A percentile compares a stretch with the other conserved stretches of the same genome.
These are phyloP conservation scores for Amaurobius ferox DNA, from an alignment of 2,888 invertebrate genomes.

Conservation along the genomic window DNA sequence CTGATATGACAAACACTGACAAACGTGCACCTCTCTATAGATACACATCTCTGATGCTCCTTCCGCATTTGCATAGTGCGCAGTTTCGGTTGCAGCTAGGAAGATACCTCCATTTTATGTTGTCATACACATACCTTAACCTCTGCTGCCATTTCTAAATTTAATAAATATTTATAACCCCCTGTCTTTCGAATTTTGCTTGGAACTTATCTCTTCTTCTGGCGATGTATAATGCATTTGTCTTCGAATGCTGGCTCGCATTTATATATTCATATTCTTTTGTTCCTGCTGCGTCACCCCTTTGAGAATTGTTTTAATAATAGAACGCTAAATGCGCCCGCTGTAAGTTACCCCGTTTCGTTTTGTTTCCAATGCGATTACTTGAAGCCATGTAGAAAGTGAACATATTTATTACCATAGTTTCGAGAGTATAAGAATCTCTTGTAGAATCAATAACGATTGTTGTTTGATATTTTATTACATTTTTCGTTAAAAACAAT, in stretches of 20 bases:
- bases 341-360: not conserved
- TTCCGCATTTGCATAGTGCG: conserved; percentile 24
- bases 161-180: conserved; percentile 71
- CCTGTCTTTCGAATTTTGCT: conserved; percentile 35
- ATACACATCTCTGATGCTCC: conserved; percentile 32
- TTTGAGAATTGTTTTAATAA: conserved; percentile 24
- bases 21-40: not conserved
- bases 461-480: no score
- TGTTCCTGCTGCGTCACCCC: not conserved
- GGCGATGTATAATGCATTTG: conserved; percentile 59
- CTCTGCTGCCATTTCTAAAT: conserved; percentile 55
- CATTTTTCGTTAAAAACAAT: no score
- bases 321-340: conserved; percentile 18
- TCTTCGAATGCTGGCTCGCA: conserved; percentile 6
- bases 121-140: conserved; percentile 18
- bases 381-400: not conserved
- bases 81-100: not conserved
- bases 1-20: conserved; percentile 27
- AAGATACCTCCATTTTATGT: conserved; percentile 40
- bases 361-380: not conserved
- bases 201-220: not conserved
- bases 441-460: no score
- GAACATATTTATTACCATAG: not conserved
- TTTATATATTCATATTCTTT: conserved; percentile 56
- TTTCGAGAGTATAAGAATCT: no score